These are phyloP conservation scores for Melinopterus prodromus DNA, from an alignment of 2,888 invertebrate species.

Conservation along the genomic window DNA sequence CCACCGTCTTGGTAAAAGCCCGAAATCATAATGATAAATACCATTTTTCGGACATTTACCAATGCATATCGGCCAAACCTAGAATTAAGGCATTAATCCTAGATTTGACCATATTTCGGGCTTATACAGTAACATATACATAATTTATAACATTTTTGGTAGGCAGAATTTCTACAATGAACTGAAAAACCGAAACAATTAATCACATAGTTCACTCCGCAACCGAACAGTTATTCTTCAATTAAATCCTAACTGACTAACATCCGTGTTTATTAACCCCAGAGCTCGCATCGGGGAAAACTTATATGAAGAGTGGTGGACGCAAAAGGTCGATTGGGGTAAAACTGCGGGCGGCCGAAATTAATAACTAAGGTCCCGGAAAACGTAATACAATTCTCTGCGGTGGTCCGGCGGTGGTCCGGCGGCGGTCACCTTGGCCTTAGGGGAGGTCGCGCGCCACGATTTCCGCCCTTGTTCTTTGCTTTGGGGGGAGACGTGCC, in stretches of 20 bases:
- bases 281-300: not conserved
- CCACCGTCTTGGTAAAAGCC: too few species aligned
- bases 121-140: too few species aligned
- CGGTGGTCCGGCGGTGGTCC: constrained; percentile 4
- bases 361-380: not conserved
- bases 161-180: not conserved
- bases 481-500: not conserved
- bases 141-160: too few species aligned
- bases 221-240: not conserved
- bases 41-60: too few species aligned
- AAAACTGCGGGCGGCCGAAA: not conserved
- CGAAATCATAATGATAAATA: too few species aligned
- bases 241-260: not conserved
- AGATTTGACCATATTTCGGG: too few species aligned
- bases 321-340: constrained; percentile 4
- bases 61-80: too few species aligned
- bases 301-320: constrained; percentile 4
- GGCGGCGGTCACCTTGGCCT: constrained; percentile 4
- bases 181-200: not conserved
- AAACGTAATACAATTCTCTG: constrained; percentile 4
- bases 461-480: constrained; percentile 4
- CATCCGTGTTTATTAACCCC: not conserved
- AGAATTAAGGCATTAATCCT: too few species aligned
- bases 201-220: not conserved
- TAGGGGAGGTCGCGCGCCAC: not conserved